Percentiles rank a stretch among this genome's conserved stretches.
Conservation (phyloP, 2,797 vertebrate genomes). For the Sebastes iracundus region DNA sequence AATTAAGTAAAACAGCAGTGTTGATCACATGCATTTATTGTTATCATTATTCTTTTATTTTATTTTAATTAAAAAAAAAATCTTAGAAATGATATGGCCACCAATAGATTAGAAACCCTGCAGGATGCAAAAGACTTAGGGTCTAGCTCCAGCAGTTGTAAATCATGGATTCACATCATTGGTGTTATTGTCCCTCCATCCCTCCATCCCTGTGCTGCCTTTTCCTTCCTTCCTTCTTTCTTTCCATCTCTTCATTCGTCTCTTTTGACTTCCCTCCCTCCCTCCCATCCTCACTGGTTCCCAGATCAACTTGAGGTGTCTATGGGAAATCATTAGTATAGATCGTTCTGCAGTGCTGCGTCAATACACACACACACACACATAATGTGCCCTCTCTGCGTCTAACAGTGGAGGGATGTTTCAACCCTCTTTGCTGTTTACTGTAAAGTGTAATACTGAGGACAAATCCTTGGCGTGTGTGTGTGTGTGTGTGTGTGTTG, state of each 20-base stretch:
- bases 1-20: too few species aligned
- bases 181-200: neutral
- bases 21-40: too few species aligned
- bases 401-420: slow-evolving; percentile 30
- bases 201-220: neutral
- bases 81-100: too few species aligned
- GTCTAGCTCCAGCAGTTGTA: neutral
- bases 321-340: slow-evolving; percentile 78
- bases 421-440: slow-evolving; percentile 21
- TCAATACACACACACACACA: slow-evolving; percentile 34
- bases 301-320: slow-evolving; percentile 75
- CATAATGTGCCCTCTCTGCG: slow-evolving; percentile 11
- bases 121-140: too few species aligned
- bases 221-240: slow-evolving; percentile 6
- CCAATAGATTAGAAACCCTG: too few species aligned
- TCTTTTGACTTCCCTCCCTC: slow-evolving; percentile 16
- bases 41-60: too few species aligned
- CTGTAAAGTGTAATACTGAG: slow-evolving; percentile 29
- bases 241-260: slow-evolving; percentile 25
- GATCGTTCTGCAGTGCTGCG: slow-evolving; percentile 71
- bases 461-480: slow-evolving; percentile 35
- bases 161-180: neutral
- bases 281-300: slow-evolving; percentile 45
- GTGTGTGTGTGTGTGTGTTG: neutral
- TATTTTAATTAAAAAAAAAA: too few species aligned